Percentiles rank a stretch among this genome's conserved stretches.
Conservation (phyloP, 2,888 invertebrate genomes). For the Metacarcinus magister region DNA sequence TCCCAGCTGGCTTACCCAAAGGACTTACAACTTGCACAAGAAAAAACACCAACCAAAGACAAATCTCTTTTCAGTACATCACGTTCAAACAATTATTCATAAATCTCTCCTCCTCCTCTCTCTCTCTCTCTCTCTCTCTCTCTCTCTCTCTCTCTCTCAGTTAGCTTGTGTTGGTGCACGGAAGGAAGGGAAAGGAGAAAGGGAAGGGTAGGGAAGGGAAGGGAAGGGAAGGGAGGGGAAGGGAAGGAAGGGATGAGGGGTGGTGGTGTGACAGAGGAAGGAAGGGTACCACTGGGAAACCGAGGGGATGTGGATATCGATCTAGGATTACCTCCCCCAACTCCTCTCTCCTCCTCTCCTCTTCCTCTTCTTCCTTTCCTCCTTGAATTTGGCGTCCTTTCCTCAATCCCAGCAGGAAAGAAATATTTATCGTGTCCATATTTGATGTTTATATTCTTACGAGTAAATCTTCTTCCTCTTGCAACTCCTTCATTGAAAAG, state of each 20-base stretch:
- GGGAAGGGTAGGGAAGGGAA: not conserved
- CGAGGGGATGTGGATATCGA: conserved; percentile 26
- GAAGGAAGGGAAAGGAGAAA: not conserved
- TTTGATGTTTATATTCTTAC: not conserved
- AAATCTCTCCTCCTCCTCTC: not conserved
- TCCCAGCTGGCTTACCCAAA: too few species aligned
- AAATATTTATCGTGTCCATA: not conserved
- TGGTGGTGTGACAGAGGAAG: not conserved
- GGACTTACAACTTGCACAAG: too few species aligned
- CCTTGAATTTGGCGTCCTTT: not conserved
- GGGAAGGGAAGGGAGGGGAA: not conserved
- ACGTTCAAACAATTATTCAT: not conserved
- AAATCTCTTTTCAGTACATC: not conserved
- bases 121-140: conserved; percentile 7
- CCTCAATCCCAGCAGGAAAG: not conserved
- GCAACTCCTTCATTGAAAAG: not conserved
- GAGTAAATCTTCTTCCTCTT: not conserved
- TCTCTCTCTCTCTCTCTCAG: not conserved
- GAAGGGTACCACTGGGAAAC: not conserved
- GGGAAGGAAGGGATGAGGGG: not conserved
- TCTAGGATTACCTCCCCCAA: not conserved
- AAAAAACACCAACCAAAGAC: not conserved
- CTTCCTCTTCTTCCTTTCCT: not conserved
- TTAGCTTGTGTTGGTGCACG: too few species aligned
- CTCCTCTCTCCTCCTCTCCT: not conserved